A percentile compares a stretch with the other conserved stretches of the same genome.
Conservation (phyloP, 2,888 invertebrate species). For the Pollenia amentaria region DNA sequence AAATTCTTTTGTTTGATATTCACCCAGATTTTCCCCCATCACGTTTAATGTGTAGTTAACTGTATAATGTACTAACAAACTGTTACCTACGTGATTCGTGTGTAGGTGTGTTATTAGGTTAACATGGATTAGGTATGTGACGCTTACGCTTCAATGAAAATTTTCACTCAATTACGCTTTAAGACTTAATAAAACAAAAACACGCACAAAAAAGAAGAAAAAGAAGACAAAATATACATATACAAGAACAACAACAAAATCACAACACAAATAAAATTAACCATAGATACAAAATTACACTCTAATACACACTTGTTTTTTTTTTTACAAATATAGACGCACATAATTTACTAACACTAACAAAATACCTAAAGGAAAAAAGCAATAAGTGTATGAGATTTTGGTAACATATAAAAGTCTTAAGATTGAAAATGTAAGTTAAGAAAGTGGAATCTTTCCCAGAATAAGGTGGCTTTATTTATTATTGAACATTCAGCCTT, state of each 20-base stretch:
- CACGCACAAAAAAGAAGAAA: constrained; percentile 13
- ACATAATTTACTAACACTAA: neutral
- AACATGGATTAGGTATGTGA: constrained; percentile 59
- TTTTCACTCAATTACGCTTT: constrained; percentile 83
- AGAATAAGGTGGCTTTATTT: constrained; percentile 5
- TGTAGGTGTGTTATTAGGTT: constrained; percentile 45
- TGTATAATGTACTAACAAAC: constrained; percentile 8
- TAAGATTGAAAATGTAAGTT: neutral
- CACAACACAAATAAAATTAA: constrained; percentile 12
- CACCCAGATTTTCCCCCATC: neutral
- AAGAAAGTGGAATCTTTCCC: neutral
- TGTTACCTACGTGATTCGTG: constrained; percentile 15
- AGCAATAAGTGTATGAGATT: too few species aligned
- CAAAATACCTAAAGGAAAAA: neutral
- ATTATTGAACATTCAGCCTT: neutral
- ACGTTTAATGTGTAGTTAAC: neutral
- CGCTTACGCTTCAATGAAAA: constrained; percentile 80
- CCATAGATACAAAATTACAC: constrained; percentile 3
- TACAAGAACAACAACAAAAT: constrained; percentile 5
- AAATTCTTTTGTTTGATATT: neutral
- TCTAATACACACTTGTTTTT: neutral
- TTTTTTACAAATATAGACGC: neutral
- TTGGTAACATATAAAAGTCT: too few species aligned
- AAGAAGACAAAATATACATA: neutral
- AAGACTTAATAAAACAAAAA: constrained; percentile 79